These are phyloP conservation scores for Onychostruthus taczanowskii DNA, from an alignment of 2,113 vertebrate genomes.

Conservation along the genomic window DNA sequence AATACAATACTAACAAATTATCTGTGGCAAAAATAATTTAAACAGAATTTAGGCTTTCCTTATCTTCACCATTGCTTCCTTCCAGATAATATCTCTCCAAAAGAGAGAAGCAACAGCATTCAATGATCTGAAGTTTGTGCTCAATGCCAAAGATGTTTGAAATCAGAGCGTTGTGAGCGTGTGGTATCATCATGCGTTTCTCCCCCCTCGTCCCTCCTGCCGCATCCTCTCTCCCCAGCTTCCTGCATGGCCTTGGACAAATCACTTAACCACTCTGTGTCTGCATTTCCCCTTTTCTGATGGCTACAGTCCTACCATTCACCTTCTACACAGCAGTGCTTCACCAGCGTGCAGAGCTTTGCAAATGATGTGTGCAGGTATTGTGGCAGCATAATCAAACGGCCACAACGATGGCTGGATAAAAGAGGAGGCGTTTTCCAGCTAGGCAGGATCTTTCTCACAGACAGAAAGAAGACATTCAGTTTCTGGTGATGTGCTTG, in stretches of 20 bases:
- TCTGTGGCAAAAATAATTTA: neutral
- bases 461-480: neutral
- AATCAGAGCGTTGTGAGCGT: neutral
- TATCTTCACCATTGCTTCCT: neutral
- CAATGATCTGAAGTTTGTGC: neutral
- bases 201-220: too few relatives aligned
- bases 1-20: conserved; percentile 23
- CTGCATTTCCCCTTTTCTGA: neutral
- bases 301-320: neutral
- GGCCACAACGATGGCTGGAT: neutral
- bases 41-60: neutral
- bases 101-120: neutral
- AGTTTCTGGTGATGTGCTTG: neutral
- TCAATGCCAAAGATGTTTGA: neutral
- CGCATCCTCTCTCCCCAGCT: neutral
- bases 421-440: neutral
- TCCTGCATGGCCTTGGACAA: neutral
- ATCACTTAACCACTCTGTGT: neutral
- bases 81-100: neutral
- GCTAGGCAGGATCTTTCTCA: neutral
- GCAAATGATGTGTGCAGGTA: neutral
- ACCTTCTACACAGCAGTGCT: neutral
- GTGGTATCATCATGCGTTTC: neutral
- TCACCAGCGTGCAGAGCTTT: neutral
- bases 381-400: neutral